phyloP scores from a whole-genome alignment of 1,140 invertebrate species.

The Pteromalus puparum region DNA sequence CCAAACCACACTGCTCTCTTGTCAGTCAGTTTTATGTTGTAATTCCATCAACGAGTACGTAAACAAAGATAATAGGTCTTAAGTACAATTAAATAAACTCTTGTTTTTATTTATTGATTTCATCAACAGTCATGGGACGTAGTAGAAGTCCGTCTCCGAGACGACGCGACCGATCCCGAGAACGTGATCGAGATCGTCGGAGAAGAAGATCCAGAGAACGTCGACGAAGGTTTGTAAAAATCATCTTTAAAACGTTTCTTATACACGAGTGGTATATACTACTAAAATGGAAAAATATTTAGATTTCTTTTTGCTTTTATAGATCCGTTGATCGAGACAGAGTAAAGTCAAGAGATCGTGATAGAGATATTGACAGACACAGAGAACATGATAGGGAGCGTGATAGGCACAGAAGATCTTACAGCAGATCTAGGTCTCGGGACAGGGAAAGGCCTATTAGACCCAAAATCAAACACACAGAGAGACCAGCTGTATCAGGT shows the following conservation, averaged over 20 bases:
- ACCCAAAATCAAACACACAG: constrained; percentile 69
- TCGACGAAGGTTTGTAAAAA: constrained; percentile 63
- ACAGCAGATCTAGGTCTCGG: constrained; percentile 74
- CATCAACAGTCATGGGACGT: constrained; percentile 64
- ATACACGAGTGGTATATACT: neutral
- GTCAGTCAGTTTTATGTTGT: no score
- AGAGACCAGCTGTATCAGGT: constrained; percentile 78
- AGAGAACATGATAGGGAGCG: constrained; percentile 71
- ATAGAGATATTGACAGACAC: constrained; percentile 65
- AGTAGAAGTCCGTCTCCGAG: constrained; percentile 72
- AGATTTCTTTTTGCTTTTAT: constrained; percentile 29
- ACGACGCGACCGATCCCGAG: constrained; percentile 75
- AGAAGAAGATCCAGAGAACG: constrained; percentile 77
- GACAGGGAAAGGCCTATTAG: constrained; percentile 70
- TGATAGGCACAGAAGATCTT: constrained; percentile 74
- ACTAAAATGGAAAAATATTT: neutral
- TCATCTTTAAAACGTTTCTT: constrained; percentile 2
- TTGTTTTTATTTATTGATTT: neutral
- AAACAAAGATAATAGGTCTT: neutral
- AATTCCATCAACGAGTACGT: neutral
- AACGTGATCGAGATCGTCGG: constrained; percentile 75
- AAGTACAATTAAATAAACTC: constrained; percentile 4
- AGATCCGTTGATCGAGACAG: constrained; percentile 70
- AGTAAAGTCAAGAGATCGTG: constrained; percentile 73
- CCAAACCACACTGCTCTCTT: no score